A percentile compares a stretch with the other conserved stretches of the same genome.
Conservation (phyloP, 2,888 invertebrate species). For the Eremobia ochroleuca region DNA sequence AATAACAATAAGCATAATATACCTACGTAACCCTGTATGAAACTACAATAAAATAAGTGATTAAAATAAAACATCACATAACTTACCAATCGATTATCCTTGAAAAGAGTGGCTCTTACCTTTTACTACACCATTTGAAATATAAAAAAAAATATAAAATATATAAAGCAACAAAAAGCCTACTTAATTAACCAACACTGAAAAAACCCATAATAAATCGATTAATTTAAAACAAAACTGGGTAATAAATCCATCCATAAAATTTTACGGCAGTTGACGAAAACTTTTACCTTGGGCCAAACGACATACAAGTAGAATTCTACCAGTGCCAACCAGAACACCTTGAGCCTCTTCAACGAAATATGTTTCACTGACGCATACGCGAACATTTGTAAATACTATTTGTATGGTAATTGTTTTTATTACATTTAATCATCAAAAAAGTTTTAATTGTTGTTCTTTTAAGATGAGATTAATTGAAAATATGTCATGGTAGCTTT, state of each 20-base stretch:
- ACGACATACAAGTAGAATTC: constrained; percentile 71
- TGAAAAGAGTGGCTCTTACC: constrained; percentile 3
- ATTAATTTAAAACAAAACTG: constrained; percentile 58
- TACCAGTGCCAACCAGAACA: constrained; percentile 69
- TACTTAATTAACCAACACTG: constrained; percentile 31
- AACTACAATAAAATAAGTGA: neutral
- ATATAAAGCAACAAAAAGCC: constrained; percentile 4
- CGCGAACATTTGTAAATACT: constrained; percentile 49
- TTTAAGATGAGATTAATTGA: neutral
- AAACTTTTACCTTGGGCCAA: constrained; percentile 63
- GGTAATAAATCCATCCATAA: constrained; percentile 46
- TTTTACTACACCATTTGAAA: constrained; percentile 24
- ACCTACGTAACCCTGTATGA: no score
- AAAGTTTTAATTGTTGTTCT: no score
- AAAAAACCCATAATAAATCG: constrained; percentile 50
- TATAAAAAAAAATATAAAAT: no score
- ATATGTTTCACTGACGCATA: constrained; percentile 69
- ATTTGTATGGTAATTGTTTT: constrained; percentile 48
- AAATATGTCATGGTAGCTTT: neutral
- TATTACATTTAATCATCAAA: constrained; percentile 23
- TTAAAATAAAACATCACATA: neutral
- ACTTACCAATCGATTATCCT: neutral
- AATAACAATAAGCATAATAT: no score
- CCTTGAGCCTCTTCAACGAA: constrained; percentile 81
- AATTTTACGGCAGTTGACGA: constrained; percentile 55